Conservation (phyloP, 2,797 vertebrate genomes). For the Delichon dasypus region DNA sequence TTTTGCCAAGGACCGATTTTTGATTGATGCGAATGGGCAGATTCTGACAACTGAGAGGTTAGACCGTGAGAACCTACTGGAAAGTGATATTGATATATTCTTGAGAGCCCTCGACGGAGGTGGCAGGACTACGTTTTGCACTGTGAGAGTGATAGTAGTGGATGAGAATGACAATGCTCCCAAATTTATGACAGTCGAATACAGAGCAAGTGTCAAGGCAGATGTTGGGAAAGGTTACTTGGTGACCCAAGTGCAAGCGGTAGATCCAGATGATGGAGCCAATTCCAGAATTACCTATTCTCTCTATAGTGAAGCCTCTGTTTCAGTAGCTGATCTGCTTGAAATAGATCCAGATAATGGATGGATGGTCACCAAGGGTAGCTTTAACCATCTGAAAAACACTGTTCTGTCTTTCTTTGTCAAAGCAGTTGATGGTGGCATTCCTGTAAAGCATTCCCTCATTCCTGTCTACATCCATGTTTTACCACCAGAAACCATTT, state of each 20-base stretch:
- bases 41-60: conserved; percentile 89
- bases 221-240: conserved; percentile 88
- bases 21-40: conserved; percentile 87
- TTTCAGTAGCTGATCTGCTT: conserved; percentile 88
- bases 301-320: conserved; percentile 90
- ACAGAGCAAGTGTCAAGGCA: conserved; percentile 90
- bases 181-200: conserved; percentile 85
- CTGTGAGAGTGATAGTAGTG: conserved; percentile 84
- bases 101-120: conserved; percentile 89
- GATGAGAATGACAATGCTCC: conserved; percentile 96
- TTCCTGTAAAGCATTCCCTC: conserved; percentile 88
- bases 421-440: conserved; percentile 92
- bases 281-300: conserved; percentile 94
- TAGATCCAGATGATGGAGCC: conserved; percentile 87
- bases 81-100: conserved; percentile 83
- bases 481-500: conserved; percentile 83
- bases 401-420: conserved; percentile 95
- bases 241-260: conserved; percentile 91
- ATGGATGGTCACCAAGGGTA: conserved; percentile 97
- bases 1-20: conserved; percentile 88
- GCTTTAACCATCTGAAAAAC: conserved; percentile 87
- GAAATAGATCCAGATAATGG: conserved; percentile 98
- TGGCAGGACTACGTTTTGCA: conserved; percentile 87
- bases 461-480: conserved; percentile 96
- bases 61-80: conserved; percentile 86